A percentile compares a stretch with the other conserved stretches of the same genome.
phyloP scores from a whole-genome alignment of 2,797 vertebrate species.

The Sebastes steindachneri region DNA sequence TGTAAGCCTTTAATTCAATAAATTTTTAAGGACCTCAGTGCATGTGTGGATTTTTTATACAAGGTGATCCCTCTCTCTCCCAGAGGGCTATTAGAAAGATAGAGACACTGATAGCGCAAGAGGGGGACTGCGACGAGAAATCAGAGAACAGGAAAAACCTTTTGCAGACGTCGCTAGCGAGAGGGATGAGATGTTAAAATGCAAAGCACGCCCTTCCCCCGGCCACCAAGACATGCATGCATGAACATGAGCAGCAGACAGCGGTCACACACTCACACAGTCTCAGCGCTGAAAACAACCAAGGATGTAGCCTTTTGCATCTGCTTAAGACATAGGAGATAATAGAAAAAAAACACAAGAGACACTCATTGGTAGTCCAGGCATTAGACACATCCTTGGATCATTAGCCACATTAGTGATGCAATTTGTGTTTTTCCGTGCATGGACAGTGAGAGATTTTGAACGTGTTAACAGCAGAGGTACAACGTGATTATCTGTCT shows the following conservation, averaged over 20 bases:
- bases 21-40: neutral
- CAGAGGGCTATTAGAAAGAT: slow-evolving; percentile 18
- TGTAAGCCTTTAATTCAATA: slow-evolving; percentile 15
- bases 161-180: slow-evolving; percentile 16
- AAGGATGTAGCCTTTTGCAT: slow-evolving; percentile 1
- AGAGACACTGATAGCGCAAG: neutral
- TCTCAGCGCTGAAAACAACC: neutral
- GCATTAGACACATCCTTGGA: slow-evolving; percentile 18
- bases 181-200: slow-evolving; percentile 58
- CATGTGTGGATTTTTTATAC: slow-evolving; percentile 13
- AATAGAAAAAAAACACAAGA: neutral
- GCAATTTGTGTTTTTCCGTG: neutral
- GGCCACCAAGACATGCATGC: slow-evolving; percentile 62
- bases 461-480: neutral
- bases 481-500: neutral
- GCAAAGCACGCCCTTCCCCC: slow-evolving; percentile 67
- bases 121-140: neutral
- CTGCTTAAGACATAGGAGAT: slow-evolving; percentile 2
- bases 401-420: slow-evolving; percentile 29
- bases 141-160: slow-evolving; percentile 3
- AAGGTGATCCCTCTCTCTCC: slow-evolving; percentile 33
- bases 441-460: neutral
- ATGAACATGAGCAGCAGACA: slow-evolving; percentile 60
- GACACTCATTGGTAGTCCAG: slow-evolving; percentile 15
- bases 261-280: slow-evolving; percentile 37